Base-by-base conservation (phyloP, 2,888 invertebrate genomes). In the Philhelius pedissequus region DNA sequence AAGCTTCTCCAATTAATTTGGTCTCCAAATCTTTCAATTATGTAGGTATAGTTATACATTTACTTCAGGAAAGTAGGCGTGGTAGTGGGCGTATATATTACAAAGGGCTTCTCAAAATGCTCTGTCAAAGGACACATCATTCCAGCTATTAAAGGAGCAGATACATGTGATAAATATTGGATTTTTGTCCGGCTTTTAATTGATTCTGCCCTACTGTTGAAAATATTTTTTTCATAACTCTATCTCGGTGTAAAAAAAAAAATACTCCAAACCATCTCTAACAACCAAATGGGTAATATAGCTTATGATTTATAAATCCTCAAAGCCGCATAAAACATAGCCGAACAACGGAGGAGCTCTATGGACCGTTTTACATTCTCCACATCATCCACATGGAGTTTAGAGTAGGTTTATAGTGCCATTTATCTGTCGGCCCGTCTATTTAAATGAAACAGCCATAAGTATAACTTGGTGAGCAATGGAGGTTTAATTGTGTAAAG, bases 401-500 rank as follows among this genome's bases (percentile, higher is more conserved):
- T 7, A n/a, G 4, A 27, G 35, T n/a, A 15, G 11, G 11, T 27
- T 64, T 20, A 22, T 22, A 45, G 20, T 48, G 40, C 76, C 43
- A 58, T 66, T 58, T 81, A 58, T 66, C 77, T 48, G 54, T 66
- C 66, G 22, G 71, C 56, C 66, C 38, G 52, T 71, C 66, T 71
- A 58, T 77, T 45, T 48, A 66, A 77, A 77, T 71, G 60, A 52
- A 64, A 30, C 66, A 27, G 58, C 56, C 20, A 60, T 25, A n/a
- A n/a, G n/a, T 71, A 52, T 64, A 38, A 30, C 71, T 68, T 20
- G 58, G 56, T 64, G 52, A 48, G 73, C 54, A 52, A 32, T 45
- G 64, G 58, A 50, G 83, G 64, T 64, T 78, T 78, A 74, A 80
- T 80, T 80, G 76, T 79, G 69, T 71, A 76, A 68, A 75, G 68